phyloP scores from a whole-genome alignment of 2,113 vertebrate genomes.

The Hiodon tergisus region DNA sequence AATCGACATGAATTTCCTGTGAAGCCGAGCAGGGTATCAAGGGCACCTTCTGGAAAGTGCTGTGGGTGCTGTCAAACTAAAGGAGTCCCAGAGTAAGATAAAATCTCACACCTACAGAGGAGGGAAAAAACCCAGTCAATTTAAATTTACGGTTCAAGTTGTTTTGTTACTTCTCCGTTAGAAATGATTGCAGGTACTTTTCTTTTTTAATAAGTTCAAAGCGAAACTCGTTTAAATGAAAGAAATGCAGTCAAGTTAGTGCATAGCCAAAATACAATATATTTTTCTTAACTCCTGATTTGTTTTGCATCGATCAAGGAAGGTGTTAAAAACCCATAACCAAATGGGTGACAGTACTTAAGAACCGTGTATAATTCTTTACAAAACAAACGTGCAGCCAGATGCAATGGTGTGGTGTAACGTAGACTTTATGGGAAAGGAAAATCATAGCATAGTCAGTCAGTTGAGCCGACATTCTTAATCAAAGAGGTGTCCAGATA shows the following conservation, averaged over 20 bases:
- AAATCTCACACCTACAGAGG: neutral
- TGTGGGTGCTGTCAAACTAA: neutral
- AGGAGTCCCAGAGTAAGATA: neutral
- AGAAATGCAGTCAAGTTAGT: neutral
- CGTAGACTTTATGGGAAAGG: neutral
- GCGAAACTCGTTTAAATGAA: neutral
- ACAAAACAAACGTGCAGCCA: neutral
- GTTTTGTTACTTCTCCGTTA: too few species aligned
- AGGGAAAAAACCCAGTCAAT: neutral
- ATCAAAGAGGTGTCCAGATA: neutral
- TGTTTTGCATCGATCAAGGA: too few species aligned
- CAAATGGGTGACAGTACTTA: neutral
- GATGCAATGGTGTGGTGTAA: neutral
- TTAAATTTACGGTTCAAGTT: too few species aligned
- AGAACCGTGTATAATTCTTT: neutral
- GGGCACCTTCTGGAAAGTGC: neutral
- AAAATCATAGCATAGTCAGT: neutral
- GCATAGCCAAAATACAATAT: neutral
- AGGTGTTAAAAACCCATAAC: too few species aligned
- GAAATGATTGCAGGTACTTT: too few species aligned
- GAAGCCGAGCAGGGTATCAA: neutral
- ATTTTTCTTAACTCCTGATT: too few species aligned
- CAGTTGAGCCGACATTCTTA: neutral
- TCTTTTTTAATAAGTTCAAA: neutral
- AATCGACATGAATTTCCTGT: neutral